Evolutionary conservation across 2,888 invertebrate genomes (phyloP).

Genomic region (Drosophila demipolita): DNA sequence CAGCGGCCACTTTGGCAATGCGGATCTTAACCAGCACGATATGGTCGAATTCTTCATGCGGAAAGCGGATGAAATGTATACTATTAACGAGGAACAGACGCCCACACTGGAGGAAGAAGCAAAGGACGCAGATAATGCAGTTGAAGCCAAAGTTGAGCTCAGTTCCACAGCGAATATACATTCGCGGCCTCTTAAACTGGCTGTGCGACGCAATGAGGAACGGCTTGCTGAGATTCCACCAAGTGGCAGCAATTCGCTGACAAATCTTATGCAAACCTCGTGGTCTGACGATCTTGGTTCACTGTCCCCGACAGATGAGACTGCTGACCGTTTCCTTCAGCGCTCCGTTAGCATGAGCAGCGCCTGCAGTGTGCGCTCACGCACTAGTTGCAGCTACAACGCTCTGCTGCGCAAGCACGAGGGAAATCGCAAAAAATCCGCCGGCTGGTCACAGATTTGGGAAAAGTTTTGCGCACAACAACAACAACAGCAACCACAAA

Average conservation of each 20-base stretch:
- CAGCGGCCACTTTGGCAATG: slow-evolving; percentile 78
- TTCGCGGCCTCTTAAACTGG: slow-evolving; percentile 42
- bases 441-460: slow-evolving; percentile 87
- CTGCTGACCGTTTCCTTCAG: slow-evolving; percentile 57
- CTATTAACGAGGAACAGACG: slow-evolving; percentile 84
- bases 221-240: slow-evolving; percentile 42
- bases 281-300: slow-evolving; percentile 81
- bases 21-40: slow-evolving; percentile 79
- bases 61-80: slow-evolving; percentile 85
- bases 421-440: slow-evolving; percentile 76
- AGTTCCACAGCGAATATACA: slow-evolving; percentile 14
- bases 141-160: neutral
- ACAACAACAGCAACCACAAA: slow-evolving; percentile 16
- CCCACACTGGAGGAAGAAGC: neutral
- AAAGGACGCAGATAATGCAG: neutral
- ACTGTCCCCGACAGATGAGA: slow-evolving; percentile 56
- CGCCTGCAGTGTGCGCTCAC: slow-evolving; percentile 77
- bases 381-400: slow-evolving; percentile 82
- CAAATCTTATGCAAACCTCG: slow-evolving; percentile 83
- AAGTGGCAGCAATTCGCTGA: slow-evolving; percentile 78
- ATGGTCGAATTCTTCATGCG: slow-evolving; percentile 83
- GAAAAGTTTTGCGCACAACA: slow-evolving; percentile 75
- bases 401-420: slow-evolving; percentile 83
- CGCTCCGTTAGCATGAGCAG: slow-evolving; percentile 83
- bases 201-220: slow-evolving; percentile 50